Evolutionary conservation across 2,797 vertebrate species (phyloP), one percentile per base, ranked within the genome.

Genomic region (Chiroxiphia lanceolata): DNA sequence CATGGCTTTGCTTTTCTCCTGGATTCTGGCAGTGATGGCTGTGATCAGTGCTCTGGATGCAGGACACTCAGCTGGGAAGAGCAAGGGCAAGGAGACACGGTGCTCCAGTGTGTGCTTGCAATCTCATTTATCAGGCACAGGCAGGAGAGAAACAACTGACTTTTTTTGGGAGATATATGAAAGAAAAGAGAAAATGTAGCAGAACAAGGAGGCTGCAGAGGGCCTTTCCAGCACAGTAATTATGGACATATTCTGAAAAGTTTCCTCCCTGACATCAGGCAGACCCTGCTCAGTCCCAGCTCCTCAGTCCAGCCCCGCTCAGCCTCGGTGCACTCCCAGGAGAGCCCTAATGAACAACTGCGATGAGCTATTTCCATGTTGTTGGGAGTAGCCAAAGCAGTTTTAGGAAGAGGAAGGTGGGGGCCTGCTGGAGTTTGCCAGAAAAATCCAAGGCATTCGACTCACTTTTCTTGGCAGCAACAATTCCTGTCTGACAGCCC

Each of bases 341-440:
- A 92, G 93, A 95, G 68, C 48, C 84, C 86, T 88, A 64, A 71
- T 82, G 87, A 84, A 86, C 68, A 94, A 92, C 47, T 48, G 92
- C 84, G 81, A 89, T 38, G 84, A 90, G 83, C 86, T 96, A 54
- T 97, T 97, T 97, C 91, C 67, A 89, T 95, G 89, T 89, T 69
- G 78, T 96, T 97, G 95, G 83, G 97, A 92, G 94, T 86, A 93
- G 94, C 93, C 96, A 95, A 75, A 93, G 89, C 85, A 79, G 33
- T 80, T 95, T 86, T 60, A 48, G 69, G 75, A 61, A 85, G 69
- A 27, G 75, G 84, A 65, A 84, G 70, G 85, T 76, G 93, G 81
- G 85, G 70, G n/a, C 59, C 70, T 69, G 56, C 67, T 83, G 83
- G 63, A 34, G 45, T 70, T 75, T 71, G 89, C 84, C 77, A 93